Percentiles rank a stretch among this genome's conserved stretches.
These are phyloP conservation scores for Rousettus madagascariensis DNA, from an alignment of 2,797 vertebrate genomes.

Conservation along the genomic window DNA sequence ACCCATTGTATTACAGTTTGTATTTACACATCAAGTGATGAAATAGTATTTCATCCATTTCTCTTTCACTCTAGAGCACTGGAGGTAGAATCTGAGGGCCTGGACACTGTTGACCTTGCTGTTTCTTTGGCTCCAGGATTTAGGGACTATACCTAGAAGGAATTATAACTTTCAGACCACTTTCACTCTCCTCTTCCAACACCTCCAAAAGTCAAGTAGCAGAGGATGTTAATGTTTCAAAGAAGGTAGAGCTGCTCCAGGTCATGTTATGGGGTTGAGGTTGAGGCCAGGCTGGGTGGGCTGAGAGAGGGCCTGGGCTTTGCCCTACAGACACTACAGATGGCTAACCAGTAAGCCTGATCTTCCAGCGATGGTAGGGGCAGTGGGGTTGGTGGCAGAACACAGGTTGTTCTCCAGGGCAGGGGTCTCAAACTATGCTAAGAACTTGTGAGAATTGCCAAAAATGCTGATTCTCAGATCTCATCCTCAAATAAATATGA, in stretches of 20 bases:
- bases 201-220: not conserved
- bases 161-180: not conserved
- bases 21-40: not conserved
- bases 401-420: rapidly evolving
- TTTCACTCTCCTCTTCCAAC: not conserved
- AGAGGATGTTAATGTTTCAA: not conserved
- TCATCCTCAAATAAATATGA: not conserved
- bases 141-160: not conserved
- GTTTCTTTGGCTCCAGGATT: not conserved
- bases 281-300: too few relatives aligned
- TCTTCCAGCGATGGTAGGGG: not conserved
- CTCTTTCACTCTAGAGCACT: not conserved
- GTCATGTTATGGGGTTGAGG: not conserved
- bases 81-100: not conserved
- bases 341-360: not conserved
- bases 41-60: not conserved
- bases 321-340: not conserved
- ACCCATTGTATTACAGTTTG: not conserved
- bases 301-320: not conserved
- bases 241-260: not conserved
- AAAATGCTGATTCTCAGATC: not conserved
- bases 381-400: not conserved
- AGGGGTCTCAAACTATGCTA: too few relatives aligned
- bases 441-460: not conserved
- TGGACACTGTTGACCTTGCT: not conserved